Base-by-base conservation (phyloP, 2,797 vertebrate genomes). In the Nothura maculosa region DNA sequence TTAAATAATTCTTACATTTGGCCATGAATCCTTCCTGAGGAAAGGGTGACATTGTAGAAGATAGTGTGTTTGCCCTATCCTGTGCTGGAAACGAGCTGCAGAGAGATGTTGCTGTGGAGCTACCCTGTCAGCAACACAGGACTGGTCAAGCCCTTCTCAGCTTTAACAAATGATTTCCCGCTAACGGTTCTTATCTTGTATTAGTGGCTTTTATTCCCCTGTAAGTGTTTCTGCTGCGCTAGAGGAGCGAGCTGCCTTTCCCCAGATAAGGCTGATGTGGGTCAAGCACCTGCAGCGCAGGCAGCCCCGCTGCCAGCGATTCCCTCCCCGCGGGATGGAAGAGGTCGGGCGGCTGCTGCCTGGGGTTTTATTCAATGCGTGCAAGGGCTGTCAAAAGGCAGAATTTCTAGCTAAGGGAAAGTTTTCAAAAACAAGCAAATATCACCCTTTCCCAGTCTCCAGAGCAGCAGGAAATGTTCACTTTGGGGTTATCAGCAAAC, bases 201-300 rank as follows among this genome's bases (percentile, higher is more conserved):
- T 15, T 74, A 22, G 36, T 30, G 57, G 47, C 20, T 68, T 75
- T 90, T 76, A 58, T 68, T 92, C 79, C 45, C 85, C 63, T 70
- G 38, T 38, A 40, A 36, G 64, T 36, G 72, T 52, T 89, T 82
- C 48, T 67, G 9, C 45, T 87, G 38, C 0, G 2, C 27, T 36
- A 14, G 30, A 82, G 54, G 43, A 84, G 45, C 38, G 21, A 76
- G 48, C 76, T 82, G 90, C 13, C 62, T 93, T 82, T 78, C 48
- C 47, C 4, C 1, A 75, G 90, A 83, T 86, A 89, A 58, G 1
- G 4, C 43, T 45, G 38, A 22, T 8, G 34, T 18, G 47, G 48
- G 54, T 43, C 69, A 72, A 43, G 67, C 7, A 9, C 27, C 68
- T 38, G 47, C 0, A 2, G 38, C 67, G 43, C 48, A 73, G 21